phyloP scores from a whole-genome alignment of 2,888 invertebrate species.

The Nasonia oneida region DNA sequence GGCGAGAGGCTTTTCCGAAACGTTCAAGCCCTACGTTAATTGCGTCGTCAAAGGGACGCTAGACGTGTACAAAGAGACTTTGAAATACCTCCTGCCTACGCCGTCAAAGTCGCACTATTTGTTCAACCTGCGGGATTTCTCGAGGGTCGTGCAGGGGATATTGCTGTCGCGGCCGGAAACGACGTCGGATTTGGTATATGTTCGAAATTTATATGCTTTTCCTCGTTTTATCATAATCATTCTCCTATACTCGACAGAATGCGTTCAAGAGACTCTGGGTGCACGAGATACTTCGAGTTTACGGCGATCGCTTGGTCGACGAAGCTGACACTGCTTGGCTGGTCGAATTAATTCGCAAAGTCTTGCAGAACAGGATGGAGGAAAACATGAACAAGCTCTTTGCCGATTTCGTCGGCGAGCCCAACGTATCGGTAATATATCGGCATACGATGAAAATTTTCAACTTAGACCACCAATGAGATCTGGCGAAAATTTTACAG shows the following conservation, averaged over 20 bases:
- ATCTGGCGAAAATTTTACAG: slow-evolving; percentile 72
- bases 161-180: slow-evolving; percentile 94
- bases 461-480: not conserved
- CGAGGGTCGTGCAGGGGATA: slow-evolving; percentile 95
- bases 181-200: slow-evolving; percentile 84
- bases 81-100: slow-evolving; percentile 90
- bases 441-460: not conserved
- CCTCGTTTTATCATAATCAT: not conserved
- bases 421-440: slow-evolving; percentile 19
- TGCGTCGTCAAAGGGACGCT: slow-evolving; percentile 92
- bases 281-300: slow-evolving; percentile 95
- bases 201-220: not conserved
- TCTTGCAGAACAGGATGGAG: slow-evolving; percentile 82
- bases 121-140: slow-evolving; percentile 96
- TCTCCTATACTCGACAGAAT: slow-evolving; percentile 78
- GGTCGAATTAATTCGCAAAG: slow-evolving; percentile 84
- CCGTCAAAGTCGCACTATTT: slow-evolving; percentile 97
- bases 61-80: slow-evolving; percentile 91
- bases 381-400: slow-evolving; percentile 88
- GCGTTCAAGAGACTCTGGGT: slow-evolving; percentile 96
- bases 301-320: slow-evolving; percentile 94
- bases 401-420: slow-evolving; percentile 79
- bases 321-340: slow-evolving; percentile 91
- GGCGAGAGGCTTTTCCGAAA: slow-evolving; percentile 93
- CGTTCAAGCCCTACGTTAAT: slow-evolving; percentile 92